A percentile compares a stretch with the other conserved stretches of the same genome.
These are phyloP conservation scores for Halocaridina rubra DNA, from an alignment of 2,888 invertebrate species.

Conservation along the genomic window DNA sequence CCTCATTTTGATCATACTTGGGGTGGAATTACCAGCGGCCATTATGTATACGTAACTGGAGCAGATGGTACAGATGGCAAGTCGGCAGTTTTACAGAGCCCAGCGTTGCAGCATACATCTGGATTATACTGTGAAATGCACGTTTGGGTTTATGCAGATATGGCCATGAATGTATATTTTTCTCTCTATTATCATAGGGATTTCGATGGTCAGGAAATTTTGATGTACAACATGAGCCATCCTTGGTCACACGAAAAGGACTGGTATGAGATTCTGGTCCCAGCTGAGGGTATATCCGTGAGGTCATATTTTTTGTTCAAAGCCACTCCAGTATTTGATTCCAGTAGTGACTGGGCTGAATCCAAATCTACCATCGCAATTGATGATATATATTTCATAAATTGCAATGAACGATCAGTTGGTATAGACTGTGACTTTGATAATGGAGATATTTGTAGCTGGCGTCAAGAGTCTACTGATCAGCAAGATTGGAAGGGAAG, in stretches of 20 bases:
- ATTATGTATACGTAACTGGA: constrained; percentile 26
- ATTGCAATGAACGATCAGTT: constrained; percentile 21
- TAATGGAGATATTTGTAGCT: neutral
- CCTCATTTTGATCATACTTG: constrained; percentile 38
- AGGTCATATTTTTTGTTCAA: neutral
- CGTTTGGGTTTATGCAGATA: constrained; percentile 33
- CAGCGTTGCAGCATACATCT: constrained; percentile 10
- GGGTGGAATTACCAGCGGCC: neutral
- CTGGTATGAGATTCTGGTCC: constrained; percentile 28
- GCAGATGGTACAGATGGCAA: constrained; percentile 24
- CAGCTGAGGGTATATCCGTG: neutral
- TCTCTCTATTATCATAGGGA: constrained; percentile 13
- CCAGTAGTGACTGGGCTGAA: constrained; percentile 10
- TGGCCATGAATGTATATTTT: constrained; percentile 10
- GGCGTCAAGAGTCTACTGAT: constrained; percentile 32
- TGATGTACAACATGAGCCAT: constrained; percentile 13
- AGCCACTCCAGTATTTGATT: constrained; percentile 35
- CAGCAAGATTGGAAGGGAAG: constrained; percentile 29
- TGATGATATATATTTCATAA: constrained; percentile 49
- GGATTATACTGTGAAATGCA: constrained; percentile 47
- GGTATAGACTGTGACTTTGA: constrained; percentile 42
- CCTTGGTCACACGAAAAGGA: neutral
- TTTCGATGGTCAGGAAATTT: neutral
- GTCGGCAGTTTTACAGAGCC: constrained; percentile 34
- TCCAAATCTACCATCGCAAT: constrained; percentile 25